A percentile compares a stretch with the other conserved stretches of the same genome.
These are phyloP conservation scores for Merops nubicus DNA, from an alignment of 2,113 vertebrate genomes.

Conservation along the genomic window DNA sequence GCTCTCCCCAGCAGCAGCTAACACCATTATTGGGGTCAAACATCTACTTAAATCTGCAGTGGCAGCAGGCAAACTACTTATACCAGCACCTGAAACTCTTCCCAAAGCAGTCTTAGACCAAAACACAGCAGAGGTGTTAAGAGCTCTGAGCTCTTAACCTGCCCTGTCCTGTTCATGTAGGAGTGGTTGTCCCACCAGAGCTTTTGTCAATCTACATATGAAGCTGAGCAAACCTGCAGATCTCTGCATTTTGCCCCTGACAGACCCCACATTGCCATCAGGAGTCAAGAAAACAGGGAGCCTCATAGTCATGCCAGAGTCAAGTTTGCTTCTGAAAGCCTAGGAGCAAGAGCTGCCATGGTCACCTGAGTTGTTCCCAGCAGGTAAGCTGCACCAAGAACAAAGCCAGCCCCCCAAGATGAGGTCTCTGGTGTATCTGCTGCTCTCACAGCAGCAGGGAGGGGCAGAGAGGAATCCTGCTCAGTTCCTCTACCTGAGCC, in stretches of 20 bases:
- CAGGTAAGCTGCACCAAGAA: not conserved
- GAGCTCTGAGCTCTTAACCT: not conserved
- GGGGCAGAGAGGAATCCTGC: not conserved
- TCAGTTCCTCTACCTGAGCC: not conserved
- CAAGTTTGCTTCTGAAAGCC: accelerated
- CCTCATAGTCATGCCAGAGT: not conserved
- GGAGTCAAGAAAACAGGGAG: not conserved
- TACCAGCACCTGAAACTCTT: not conserved
- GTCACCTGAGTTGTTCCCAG: not conserved
- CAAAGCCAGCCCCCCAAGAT: accelerated
- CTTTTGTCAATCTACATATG: not conserved
- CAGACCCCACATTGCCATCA: not conserved
- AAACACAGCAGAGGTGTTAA: not conserved
- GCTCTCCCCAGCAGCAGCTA: not conserved
- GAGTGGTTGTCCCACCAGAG: not conserved
- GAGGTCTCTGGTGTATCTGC: not conserved
- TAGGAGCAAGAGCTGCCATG: not conserved
- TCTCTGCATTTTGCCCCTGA: not conserved
- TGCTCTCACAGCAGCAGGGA: not conserved
- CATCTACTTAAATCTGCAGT: not conserved
- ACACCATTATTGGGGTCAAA: not conserved
- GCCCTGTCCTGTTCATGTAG: not conserved
- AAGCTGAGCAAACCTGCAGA: not conserved
- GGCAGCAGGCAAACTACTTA: not conserved
- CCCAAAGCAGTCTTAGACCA: not conserved